These are phyloP conservation scores for Petromus typicus DNA, from an alignment of 2,113 vertebrate genomes.

Conservation along the genomic window DNA sequence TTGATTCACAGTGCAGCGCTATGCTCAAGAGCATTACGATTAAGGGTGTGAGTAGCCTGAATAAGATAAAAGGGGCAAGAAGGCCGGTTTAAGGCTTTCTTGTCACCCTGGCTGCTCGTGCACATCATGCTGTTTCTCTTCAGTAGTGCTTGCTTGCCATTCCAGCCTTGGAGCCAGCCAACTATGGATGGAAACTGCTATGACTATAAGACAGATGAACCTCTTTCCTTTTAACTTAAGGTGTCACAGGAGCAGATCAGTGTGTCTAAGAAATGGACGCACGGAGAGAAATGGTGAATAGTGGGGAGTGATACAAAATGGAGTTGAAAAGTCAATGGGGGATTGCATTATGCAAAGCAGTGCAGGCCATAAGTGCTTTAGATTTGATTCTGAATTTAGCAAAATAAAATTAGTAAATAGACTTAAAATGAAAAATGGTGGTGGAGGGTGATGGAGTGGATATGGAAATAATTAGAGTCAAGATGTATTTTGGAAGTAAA, in stretches of 20 bases:
- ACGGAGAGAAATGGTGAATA: background rate
- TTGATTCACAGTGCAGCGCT: no score
- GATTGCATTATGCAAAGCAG: background rate
- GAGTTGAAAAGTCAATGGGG: background rate
- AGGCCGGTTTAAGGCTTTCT: no score
- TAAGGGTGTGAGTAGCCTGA: no score
- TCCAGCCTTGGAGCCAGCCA: no score
- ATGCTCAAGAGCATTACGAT: no score
- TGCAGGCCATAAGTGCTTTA: background rate
- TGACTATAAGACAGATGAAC: no score
- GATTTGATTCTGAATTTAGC: background rate
- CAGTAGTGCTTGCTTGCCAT: no score
- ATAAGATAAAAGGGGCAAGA: no score
- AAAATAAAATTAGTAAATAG: background rate
- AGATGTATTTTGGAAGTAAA: background rate
- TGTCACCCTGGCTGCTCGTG: no score
- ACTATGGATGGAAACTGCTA: no score
- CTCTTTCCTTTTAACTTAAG: no score
- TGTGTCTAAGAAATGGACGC: background rate
- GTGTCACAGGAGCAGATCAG: background rate
- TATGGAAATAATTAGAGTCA: background rate
- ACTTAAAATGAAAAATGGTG: background rate
- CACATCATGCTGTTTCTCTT: no score
- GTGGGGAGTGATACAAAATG: background rate
- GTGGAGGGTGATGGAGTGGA: background rate